Base-by-base conservation (phyloP, 1,140 invertebrate species). In the Cotesia typhae region DNA sequence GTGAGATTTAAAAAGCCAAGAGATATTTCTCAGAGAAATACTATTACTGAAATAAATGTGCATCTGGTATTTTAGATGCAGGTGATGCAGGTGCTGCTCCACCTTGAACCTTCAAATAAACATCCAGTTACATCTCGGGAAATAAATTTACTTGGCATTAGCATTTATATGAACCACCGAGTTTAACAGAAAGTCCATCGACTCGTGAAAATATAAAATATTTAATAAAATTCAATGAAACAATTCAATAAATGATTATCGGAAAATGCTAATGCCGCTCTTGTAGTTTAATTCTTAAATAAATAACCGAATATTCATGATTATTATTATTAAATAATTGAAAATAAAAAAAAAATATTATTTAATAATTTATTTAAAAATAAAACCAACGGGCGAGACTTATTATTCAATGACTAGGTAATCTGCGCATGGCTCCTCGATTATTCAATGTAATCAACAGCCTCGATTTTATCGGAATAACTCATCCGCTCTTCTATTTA, bases 91-190 rank as follows among this genome's bases (percentile, higher is more conserved):
- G 41, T 47, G 41, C 41, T 47, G 53, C 9, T 57, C 5, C 4
- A 12, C 5, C 4, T 12, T 1, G 20, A 20, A 20, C n/a, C 12
- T 9, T 57, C 5, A 4, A 57, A 57, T 57, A 57, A 57, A 57
- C 53, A 20, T 17, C 53, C 9, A 57, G 17, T 55, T 20, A 71
- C 71, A 72, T 53, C 51, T 60, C 55, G 55, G 72, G 70, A 73
- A 75, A 74, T 74, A 74, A 77, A 76, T 75, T 67, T 65, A 75
- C 63, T 71, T 51, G 73, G 74, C 73, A 78, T 78, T 78, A 78
- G 72, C 75, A 78, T 78, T 76, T 76, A 76, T 76, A 78, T 76
- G 77, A 78, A 75, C 55, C 73, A 70, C 52, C 69, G 14, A 20
- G 20, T 57, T 57, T 57, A 12, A 57, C 12, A 57, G 14, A 20